Evolutionary conservation across 1,140 invertebrate species (phyloP).

Genomic region (Augochlora pura): DNA sequence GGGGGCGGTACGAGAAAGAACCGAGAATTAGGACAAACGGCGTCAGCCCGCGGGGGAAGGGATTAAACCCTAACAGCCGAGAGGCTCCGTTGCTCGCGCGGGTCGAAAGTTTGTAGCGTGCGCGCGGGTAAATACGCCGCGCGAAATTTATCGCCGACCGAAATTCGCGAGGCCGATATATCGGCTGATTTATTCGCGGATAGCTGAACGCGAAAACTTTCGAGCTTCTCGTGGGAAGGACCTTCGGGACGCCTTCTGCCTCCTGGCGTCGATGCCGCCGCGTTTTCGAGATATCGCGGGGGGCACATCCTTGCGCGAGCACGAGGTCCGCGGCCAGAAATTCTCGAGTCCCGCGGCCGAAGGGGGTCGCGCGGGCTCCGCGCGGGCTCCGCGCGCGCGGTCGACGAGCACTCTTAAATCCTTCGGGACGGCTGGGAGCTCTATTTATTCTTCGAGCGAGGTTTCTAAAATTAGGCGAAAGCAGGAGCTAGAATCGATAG

Average conservation of each 20-base stretch:
- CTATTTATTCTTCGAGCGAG: conserved; percentile 63
- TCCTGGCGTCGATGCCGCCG: too few relatives aligned
- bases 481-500: conserved; percentile 75
- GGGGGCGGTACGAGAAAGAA: not conserved
- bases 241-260: not conserved
- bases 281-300: too few relatives aligned
- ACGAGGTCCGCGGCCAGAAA: too few relatives aligned
- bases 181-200: conserved; percentile 54
- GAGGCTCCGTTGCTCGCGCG: conserved; percentile 12
- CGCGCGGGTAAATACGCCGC: conserved; percentile 51
- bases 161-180: conserved; percentile 50
- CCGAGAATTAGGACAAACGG: conserved; percentile 40
- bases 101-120: conserved; percentile 46
- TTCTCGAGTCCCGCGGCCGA: too few relatives aligned
- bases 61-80: not conserved
- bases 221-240: conserved; percentile 35
- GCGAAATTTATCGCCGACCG: conserved; percentile 55
- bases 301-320: too few relatives aligned
- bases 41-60: not conserved
- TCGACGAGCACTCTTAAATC: conserved; percentile 9
- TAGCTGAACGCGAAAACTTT: conserved; percentile 12
- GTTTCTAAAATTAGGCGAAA: conserved; percentile 73
- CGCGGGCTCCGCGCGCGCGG: not conserved
- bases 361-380: not conserved
- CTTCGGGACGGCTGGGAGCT: conserved; percentile 3